Conservation (phyloP, 2,113 vertebrate genomes). For the Puntigrus tetrazona region DNA sequence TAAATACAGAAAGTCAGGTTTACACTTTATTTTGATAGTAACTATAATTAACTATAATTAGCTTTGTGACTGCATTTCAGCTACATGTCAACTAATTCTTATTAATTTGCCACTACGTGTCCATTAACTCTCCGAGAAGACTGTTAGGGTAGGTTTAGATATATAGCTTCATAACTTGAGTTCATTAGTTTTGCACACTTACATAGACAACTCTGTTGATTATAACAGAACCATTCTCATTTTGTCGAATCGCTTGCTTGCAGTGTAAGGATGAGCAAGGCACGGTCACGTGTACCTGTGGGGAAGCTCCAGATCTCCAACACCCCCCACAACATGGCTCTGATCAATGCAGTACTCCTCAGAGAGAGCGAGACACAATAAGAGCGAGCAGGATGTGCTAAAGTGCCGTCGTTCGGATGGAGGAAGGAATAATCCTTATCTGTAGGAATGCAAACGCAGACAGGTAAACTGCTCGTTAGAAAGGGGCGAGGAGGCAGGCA, state of each 20-base stretch:
- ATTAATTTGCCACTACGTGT: no score
- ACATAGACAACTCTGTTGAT: not conserved
- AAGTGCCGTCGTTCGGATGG: conserved; percentile 56
- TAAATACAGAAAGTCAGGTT: not conserved
- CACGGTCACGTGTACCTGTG: conserved; percentile 34
- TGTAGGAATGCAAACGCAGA: conserved; percentile 55
- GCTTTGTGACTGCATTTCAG: no score
- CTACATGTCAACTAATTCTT: no score
- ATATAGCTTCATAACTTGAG: not conserved
- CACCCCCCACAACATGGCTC: not conserved
- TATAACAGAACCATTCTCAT: not conserved
- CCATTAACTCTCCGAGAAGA: no score
- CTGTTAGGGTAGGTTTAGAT: no score
- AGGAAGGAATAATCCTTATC: conserved; percentile 60
- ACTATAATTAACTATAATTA: no score
- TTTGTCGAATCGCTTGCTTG: not conserved
- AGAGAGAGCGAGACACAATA: not conserved
- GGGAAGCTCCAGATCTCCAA: conserved; percentile 60
- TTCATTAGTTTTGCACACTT: not conserved
- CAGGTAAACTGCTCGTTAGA: conserved; percentile 53
- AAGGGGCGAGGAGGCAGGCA: conserved; percentile 65
- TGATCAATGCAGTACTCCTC: not conserved
- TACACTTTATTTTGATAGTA: no score
- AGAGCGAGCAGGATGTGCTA: not conserved
- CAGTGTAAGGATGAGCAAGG: not conserved